phyloP scores from a whole-genome alignment of 2,113 vertebrate genomes.

The Vidua macroura region DNA sequence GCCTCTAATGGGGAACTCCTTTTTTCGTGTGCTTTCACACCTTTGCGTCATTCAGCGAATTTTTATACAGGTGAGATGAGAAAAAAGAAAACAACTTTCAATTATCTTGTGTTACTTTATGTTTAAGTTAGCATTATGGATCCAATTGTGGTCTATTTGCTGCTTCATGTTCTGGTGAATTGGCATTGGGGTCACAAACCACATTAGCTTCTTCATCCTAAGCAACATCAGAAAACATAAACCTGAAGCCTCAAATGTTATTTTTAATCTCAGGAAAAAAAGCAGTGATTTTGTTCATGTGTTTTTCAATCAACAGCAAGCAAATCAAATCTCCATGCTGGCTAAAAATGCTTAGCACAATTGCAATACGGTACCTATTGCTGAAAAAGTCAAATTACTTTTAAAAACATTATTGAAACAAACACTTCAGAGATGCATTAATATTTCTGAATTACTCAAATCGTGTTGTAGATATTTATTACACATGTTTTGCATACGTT shows the following conservation, averaged over 20 bases:
- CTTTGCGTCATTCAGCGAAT: background rate
- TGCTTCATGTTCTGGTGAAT: background rate
- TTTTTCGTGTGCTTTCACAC: background rate
- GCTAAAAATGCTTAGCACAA: background rate
- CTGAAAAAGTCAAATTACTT: background rate
- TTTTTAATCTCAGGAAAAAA: background rate
- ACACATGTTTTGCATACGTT: background rate
- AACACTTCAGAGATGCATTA: background rate
- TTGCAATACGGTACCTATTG: background rate
- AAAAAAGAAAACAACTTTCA: background rate
- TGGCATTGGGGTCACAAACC: background rate
- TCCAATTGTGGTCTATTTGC: background rate
- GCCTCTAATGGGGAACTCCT: background rate
- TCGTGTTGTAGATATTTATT: background rate
- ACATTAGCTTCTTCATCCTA: background rate
- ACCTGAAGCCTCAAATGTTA: background rate
- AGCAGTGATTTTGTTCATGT: rapidly evolving
- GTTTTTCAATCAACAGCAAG: background rate
- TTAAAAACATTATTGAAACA: background rate
- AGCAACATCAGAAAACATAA: background rate
- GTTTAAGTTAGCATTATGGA: background rate
- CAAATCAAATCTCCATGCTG: background rate
- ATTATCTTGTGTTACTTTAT: background rate
- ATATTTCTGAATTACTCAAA: background rate
- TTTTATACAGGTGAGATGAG: background rate